Evolutionary conservation across 2,113 vertebrate species (phyloP).

Genomic region (Onychostoma macrolepis): DNA sequence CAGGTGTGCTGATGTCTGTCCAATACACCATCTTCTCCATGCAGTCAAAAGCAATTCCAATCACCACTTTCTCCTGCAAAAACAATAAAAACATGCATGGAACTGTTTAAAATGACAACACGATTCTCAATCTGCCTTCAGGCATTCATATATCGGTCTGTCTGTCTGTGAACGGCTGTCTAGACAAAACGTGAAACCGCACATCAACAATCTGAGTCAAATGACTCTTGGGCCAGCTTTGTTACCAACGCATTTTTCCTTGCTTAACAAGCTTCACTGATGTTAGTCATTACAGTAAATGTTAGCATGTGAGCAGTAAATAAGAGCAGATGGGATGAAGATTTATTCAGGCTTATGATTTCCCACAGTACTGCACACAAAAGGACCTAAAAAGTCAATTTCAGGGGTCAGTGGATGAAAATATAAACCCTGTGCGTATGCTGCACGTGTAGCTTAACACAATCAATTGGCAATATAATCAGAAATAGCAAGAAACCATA

Average conservation of each 20-base stretch:
- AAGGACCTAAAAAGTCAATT: background rate
- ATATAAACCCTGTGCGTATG: background rate
- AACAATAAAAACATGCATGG: constrained; percentile 13
- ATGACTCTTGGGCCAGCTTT: background rate
- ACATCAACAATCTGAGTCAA: background rate
- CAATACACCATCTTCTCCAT: constrained; percentile 90
- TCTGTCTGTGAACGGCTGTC: background rate
- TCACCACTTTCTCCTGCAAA: constrained; percentile 86
- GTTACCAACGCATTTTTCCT: background rate
- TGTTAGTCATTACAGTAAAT: constrained; percentile 70
- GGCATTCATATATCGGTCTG: background rate
- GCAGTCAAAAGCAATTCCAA: constrained; percentile 90
- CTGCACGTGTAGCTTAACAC: background rate
- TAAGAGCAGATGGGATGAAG: constrained; percentile 45
- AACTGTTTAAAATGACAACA: background rate
- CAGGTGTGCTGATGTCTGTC: constrained; percentile 89
- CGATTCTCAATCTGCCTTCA: background rate
- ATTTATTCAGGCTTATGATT: background rate
- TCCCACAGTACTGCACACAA: background rate
- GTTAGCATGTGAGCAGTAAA: constrained; percentile 64
- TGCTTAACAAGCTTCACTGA: constrained; percentile 56
- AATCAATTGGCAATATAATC: background rate
- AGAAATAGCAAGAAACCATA: background rate
- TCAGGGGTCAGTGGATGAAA: background rate
- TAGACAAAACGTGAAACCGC: background rate